Conservation (phyloP, 2,888 invertebrate species). For the Stegophylla sp. region DNA sequence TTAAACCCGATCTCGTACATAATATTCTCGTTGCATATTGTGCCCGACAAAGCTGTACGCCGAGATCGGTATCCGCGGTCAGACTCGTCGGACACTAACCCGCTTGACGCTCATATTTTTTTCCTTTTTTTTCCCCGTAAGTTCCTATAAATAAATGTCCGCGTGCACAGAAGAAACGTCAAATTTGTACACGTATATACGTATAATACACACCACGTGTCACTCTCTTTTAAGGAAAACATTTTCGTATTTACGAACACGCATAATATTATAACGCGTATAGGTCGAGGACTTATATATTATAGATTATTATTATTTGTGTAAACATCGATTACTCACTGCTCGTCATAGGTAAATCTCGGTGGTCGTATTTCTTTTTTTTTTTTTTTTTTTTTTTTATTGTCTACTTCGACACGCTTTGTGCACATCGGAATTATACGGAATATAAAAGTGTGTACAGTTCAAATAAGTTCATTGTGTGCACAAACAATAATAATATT, state of each 20-base stretch:
- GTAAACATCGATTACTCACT: slow-evolving; percentile 9
- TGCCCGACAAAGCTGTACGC: not conserved
- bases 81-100: slow-evolving; percentile 10
- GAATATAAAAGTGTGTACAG: too few species aligned
- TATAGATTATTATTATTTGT: not conserved
- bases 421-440: too few species aligned
- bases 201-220: not conserved
- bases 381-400: too few species aligned
- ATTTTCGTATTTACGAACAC: not conserved
- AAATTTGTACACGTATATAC: not conserved
- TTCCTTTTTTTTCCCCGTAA: slow-evolving; percentile 2
- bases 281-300: not conserved
- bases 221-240: slow-evolving; percentile 37
- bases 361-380: too few species aligned
- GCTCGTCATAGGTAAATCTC: too few species aligned
- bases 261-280: not conserved
- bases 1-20: slow-evolving; percentile 44
- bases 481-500: too few species aligned
- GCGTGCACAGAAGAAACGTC: not conserved
- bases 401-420: too few species aligned
- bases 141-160: not conserved
- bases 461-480: too few species aligned
- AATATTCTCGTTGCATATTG: slow-evolving; percentile 28
- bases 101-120: too few species aligned
- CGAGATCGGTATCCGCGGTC: slow-evolving; percentile 26